Conservation (phyloP, 2,113 vertebrate species). For the Myotis davidii region DNA sequence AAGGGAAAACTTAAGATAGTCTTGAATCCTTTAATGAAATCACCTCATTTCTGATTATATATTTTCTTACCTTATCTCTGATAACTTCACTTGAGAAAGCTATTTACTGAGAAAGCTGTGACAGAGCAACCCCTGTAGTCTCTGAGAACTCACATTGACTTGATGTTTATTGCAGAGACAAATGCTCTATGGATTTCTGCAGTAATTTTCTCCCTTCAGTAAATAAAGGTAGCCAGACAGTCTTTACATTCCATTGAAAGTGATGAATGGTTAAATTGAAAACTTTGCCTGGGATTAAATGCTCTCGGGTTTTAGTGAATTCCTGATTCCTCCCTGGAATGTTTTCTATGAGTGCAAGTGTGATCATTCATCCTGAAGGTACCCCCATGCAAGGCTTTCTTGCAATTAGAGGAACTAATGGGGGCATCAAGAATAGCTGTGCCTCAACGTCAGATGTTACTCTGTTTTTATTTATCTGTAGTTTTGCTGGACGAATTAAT, state of each 20-base stretch:
- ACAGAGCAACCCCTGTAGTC: not conserved
- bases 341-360: not conserved
- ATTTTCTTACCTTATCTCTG: not conserved
- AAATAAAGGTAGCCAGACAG: slow-evolving; percentile 58
- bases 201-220: not conserved
- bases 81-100: slow-evolving; percentile 11
- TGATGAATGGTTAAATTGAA: slow-evolving; percentile 59
- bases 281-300: slow-evolving; percentile 40
- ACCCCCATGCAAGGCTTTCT: not conserved
- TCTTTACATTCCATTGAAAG: slow-evolving; percentile 16
- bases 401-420: slow-evolving; percentile 41
- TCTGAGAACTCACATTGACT: slow-evolving; percentile 18
- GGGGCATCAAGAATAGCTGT: slow-evolving; percentile 24
- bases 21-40: slow-evolving; percentile 10
- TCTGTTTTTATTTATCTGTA: not conserved
- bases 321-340: not conserved
- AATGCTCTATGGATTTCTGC: slow-evolving; percentile 37
- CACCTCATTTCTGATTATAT: not conserved
- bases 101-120: slow-evolving; percentile 52
- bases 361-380: slow-evolving; percentile 43
- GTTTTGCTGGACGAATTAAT: no score
- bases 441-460: not conserved
- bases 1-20: not conserved
- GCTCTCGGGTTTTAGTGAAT: slow-evolving; percentile 29
- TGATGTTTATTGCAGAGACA: slow-evolving; percentile 50